A percentile compares a stretch with the other conserved stretches of the same genome.
Evolutionary conservation across 35 echinoderm and acorn worm species (phyloP).

Genomic region (Eucidaris tribuloides): DNA sequence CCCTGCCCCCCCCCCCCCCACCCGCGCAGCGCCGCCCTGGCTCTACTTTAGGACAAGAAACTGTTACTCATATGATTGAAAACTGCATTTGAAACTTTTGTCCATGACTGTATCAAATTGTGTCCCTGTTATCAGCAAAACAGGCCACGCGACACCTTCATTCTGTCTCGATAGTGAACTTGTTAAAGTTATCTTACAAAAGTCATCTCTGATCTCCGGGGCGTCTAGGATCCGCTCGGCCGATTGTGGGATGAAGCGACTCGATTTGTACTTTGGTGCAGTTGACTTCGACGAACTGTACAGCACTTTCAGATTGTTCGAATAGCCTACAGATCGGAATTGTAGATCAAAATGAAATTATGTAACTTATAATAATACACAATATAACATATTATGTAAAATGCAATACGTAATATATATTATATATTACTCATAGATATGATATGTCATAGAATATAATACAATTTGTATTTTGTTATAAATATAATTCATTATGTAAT

Average conservation of each 20-base stretch:
- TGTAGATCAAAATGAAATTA: no score
- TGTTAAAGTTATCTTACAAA: conserved; percentile 58
- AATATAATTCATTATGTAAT: no score
- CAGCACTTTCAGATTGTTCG: conserved; percentile 88
- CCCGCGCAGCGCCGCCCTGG: no score
- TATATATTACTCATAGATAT: no score
- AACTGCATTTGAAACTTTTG: background rate
- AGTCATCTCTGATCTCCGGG: conserved; percentile 71
- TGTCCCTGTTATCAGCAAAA: background rate
- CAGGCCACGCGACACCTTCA: background rate
- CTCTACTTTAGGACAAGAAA: no score
- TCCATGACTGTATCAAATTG: background rate
- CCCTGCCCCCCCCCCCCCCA: no score
- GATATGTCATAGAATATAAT: no score
- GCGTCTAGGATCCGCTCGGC: conserved; percentile 81
- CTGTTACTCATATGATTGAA: background rate
- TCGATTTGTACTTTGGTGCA: background rate
- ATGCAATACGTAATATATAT: no score
- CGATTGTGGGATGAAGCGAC: conserved; percentile 55
- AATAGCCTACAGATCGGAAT: no score
- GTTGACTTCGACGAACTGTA: conserved; percentile 58
- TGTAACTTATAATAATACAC: no score
- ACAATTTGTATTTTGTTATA: no score
- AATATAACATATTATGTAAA: no score
- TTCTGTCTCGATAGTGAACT: background rate